phyloP scores from a whole-genome alignment of 2,888 invertebrate genomes.

The Pristionchus arcanus region DNA sequence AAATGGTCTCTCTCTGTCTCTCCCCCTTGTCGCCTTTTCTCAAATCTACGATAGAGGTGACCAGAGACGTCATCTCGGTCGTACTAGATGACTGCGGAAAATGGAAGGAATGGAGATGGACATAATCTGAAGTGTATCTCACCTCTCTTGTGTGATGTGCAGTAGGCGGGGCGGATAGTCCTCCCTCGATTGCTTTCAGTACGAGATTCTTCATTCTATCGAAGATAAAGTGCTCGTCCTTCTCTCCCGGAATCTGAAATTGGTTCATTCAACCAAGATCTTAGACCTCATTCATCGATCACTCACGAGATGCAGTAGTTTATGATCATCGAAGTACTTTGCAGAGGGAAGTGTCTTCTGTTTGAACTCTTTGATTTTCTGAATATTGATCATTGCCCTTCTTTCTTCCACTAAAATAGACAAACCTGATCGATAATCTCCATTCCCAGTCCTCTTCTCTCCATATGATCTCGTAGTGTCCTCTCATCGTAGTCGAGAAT shows the following conservation, averaged over 20 bases:
- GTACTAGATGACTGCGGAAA: no score
- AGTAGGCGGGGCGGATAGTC: conserved; percentile 13
- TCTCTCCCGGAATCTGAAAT: conserved; percentile 78
- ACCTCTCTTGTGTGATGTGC: conserved; percentile 18
- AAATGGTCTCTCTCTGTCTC: no score
- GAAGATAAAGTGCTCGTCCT: conserved; percentile 74
- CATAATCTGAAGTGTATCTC: no score
- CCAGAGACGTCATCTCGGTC: no score
- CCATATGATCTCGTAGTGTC: conserved; percentile 77
- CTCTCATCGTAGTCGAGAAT: conserved; percentile 79
- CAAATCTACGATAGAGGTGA: no score
- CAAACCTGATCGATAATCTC: conserved; percentile 67
- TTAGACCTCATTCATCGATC: not conserved
- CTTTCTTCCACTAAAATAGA: not conserved
- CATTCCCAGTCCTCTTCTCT: conserved; percentile 70
- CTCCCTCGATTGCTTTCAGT: conserved; percentile 62
- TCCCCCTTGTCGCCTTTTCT: no score
- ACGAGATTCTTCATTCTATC: conserved; percentile 76
- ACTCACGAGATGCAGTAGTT: conserved; percentile 76
- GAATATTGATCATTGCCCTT: not conserved
- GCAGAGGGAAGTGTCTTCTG: conserved; percentile 79
- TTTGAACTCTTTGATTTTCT: conserved; percentile 69
- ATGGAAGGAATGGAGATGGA: no score
- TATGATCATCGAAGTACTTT: conserved; percentile 79
- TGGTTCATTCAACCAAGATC: not conserved